Evolutionary conservation across 2,113 vertebrate genomes (phyloP).

Genomic region (Embiotoca jacksoni): DNA sequence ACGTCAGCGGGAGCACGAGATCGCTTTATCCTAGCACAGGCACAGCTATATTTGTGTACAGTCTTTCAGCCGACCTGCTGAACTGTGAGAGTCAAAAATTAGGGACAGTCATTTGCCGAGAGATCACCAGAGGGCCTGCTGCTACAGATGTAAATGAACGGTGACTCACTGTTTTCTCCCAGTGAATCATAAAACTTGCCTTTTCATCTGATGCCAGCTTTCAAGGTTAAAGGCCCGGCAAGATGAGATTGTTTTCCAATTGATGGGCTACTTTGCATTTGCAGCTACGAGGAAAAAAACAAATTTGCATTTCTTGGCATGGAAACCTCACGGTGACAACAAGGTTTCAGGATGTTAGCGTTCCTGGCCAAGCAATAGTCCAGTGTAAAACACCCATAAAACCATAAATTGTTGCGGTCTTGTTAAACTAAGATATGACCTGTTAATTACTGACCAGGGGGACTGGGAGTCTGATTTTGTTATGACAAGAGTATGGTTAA

Average conservation of each 20-base stretch:
- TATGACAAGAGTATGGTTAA: no score
- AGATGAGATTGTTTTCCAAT: slow-evolving; percentile 60
- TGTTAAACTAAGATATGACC: slow-evolving; percentile 15
- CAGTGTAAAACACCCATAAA: not conserved
- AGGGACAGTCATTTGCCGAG: slow-evolving; percentile 22
- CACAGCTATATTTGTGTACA: not conserved
- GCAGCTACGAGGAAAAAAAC: slow-evolving; percentile 7
- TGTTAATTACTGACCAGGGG: slow-evolving; percentile 10
- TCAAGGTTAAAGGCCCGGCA: slow-evolving; percentile 67
- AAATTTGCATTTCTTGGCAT: slow-evolving; percentile 19
- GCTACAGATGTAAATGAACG: slow-evolving; percentile 61
- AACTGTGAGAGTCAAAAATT: slow-evolving; percentile 32
- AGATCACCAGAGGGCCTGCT: slow-evolving; percentile 45
- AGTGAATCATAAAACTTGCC: slow-evolving; percentile 61
- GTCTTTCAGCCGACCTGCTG: slow-evolving; percentile 9
- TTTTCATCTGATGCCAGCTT: slow-evolving; percentile 61
- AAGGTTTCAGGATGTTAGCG: slow-evolving; percentile 1
- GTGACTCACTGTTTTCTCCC: slow-evolving; percentile 62
- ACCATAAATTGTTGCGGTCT: not conserved
- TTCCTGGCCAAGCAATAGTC: not conserved
- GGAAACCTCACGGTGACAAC: slow-evolving; percentile 8
- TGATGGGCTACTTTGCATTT: slow-evolving; percentile 58
- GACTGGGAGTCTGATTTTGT: not conserved
- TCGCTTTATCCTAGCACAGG: not conserved
- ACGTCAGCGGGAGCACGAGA: slow-evolving; percentile 2